Evolutionary conservation across 2,113 vertebrate genomes (phyloP).

Genomic region (Phoenicopterus ruber): DNA sequence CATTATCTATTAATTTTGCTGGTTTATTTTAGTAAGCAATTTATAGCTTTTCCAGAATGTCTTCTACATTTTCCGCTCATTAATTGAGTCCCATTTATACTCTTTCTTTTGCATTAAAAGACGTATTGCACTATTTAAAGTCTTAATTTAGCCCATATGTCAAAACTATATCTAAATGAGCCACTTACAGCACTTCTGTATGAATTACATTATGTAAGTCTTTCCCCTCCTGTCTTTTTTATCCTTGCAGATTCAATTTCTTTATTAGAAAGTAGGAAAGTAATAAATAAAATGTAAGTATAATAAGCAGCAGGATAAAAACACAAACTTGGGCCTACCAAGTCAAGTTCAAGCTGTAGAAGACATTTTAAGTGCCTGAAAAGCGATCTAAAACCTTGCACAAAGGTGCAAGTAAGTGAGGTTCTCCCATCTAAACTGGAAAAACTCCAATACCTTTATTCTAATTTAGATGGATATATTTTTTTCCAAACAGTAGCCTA

Average conservation of each 20-base stretch:
- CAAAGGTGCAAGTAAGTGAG: background rate
- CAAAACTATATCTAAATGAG: conserved; percentile 57
- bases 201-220: conserved; percentile 20
- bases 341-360: background rate
- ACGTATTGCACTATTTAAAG: conserved; percentile 56
- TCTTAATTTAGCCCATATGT: conserved; percentile 62
- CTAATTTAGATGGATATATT: background rate
- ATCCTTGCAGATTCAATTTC: background rate
- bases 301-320: background rate
- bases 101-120: conserved; percentile 56
- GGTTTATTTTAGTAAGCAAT: conserved; percentile 61
- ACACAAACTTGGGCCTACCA: background rate
- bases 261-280: background rate
- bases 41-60: conserved; percentile 50
- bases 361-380: background rate
- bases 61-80: conserved; percentile 46
- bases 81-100: conserved; percentile 51
- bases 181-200: conserved; percentile 39
- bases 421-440: background rate
- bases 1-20: conserved; percentile 57
- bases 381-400: background rate
- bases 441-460: background rate
- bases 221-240: background rate
- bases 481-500: background rate
- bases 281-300: background rate